Conservation (phyloP, 2,797 vertebrate genomes). For the Danio choprae region DNA sequence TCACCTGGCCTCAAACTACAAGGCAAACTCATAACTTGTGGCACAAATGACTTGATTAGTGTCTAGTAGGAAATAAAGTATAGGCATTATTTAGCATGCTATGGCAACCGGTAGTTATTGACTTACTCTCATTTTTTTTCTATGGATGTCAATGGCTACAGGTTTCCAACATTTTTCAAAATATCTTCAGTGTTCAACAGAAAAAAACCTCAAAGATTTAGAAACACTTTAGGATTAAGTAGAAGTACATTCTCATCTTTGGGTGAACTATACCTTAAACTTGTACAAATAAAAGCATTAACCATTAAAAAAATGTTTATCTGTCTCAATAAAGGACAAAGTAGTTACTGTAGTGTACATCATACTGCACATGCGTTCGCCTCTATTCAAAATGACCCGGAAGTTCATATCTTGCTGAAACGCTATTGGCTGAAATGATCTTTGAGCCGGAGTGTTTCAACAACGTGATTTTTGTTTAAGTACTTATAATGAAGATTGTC, state of each 20-base stretch:
- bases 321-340: background rate
- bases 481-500: background rate
- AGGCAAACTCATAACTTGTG: background rate
- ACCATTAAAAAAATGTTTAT: background rate
- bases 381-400: constrained; percentile 29
- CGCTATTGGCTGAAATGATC: constrained; percentile 17
- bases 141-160: no score
- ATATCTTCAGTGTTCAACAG: no score
- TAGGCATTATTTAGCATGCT: background rate
- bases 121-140: no score
- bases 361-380: background rate
- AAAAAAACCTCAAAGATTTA: no score
- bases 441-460: background rate
- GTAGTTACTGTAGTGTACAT: background rate
- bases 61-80: background rate
- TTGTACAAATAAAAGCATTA: background rate
- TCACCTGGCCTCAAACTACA: background rate
- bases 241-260: no score
- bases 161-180: no score
- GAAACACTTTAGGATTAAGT: no score
- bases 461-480: background rate
- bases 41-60: background rate
- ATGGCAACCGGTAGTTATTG: background rate
- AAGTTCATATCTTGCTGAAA: constrained; percentile 13
- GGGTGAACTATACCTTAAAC: no score